phyloP scores from a whole-genome alignment of 2,888 invertebrate species.

The Acheta domesticus region DNA sequence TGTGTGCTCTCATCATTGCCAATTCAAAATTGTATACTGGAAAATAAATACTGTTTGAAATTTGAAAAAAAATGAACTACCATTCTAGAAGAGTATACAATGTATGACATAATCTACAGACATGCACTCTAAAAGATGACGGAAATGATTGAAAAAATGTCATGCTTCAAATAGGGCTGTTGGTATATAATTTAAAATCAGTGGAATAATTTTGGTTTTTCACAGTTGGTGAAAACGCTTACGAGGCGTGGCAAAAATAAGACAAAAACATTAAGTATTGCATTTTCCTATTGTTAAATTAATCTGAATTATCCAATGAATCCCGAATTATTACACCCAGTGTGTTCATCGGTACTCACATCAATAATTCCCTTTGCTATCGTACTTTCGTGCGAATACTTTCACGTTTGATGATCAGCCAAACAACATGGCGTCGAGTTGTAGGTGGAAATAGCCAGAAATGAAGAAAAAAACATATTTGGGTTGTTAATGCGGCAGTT shows the following conservation, averaged over 20 bases:
- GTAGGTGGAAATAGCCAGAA: conserved; percentile 25
- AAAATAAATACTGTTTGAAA: too few relatives aligned
- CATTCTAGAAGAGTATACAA: too few relatives aligned
- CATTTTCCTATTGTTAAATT: too few relatives aligned
- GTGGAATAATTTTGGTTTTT: neutral
- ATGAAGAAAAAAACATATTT: conserved; percentile 18
- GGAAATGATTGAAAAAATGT: too few relatives aligned
- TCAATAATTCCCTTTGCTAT: too few relatives aligned
- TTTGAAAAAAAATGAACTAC: too few relatives aligned
- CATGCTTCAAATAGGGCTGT: too few relatives aligned
- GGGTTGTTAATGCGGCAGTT: neutral
- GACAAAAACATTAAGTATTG: neutral
- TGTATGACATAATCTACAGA: too few relatives aligned
- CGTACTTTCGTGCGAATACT: neutral
- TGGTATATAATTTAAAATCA: neutral
- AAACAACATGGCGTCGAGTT: conserved; percentile 35
- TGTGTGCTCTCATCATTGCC: conserved; percentile 23
- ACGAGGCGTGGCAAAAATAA: conserved; percentile 28
- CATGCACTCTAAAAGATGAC: too few relatives aligned
- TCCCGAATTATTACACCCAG: too few relatives aligned
- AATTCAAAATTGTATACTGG: conserved; percentile 11
- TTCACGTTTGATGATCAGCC: conserved; percentile 32
- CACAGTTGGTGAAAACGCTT: conserved; percentile 23
- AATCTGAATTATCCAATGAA: too few relatives aligned
- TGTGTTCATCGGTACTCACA: too few relatives aligned